phyloP scores from a whole-genome alignment of 2,797 vertebrate species.

The Phataginus tricuspis region DNA sequence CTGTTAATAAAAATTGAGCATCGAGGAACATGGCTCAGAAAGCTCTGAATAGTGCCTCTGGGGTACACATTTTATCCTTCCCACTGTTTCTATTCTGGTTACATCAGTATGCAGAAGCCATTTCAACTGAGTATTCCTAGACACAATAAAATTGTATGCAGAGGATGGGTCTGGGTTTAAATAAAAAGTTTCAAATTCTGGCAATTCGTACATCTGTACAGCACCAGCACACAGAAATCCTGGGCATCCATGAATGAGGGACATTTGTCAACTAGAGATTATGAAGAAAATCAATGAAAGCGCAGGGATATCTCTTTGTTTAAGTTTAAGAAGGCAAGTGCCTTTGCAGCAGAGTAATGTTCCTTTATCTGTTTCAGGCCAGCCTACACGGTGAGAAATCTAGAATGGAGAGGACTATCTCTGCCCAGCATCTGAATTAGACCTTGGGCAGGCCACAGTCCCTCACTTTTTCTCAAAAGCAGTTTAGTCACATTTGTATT shows the following conservation, averaged over 20 bases:
- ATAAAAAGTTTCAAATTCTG: slow-evolving; percentile 33
- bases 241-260: slow-evolving; percentile 57
- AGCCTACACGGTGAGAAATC: background rate
- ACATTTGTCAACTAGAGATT: slow-evolving; percentile 82
- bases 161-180: slow-evolving; percentile 46
- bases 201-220: slow-evolving; percentile 59
- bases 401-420: background rate
- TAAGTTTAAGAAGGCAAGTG: slow-evolving; percentile 49
- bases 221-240: slow-evolving; percentile 53
- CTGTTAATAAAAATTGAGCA: slow-evolving; percentile 84
- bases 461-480: background rate
- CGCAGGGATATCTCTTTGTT: slow-evolving; percentile 56
- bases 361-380: background rate
- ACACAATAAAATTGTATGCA: slow-evolving; percentile 74
- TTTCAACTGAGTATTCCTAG: slow-evolving; percentile 80
- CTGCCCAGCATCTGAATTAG: background rate
- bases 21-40: slow-evolving; percentile 82
- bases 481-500: background rate
- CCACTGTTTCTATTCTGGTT: slow-evolving; percentile 80
- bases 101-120: slow-evolving; percentile 78
- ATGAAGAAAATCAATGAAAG: slow-evolving; percentile 68
- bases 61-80: slow-evolving; percentile 83
- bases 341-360: slow-evolving; percentile 46
- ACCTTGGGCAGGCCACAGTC: background rate
- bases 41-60: slow-evolving; percentile 82